phyloP scores from a whole-genome alignment of 2,888 invertebrate species.

The Spialia ferax region DNA sequence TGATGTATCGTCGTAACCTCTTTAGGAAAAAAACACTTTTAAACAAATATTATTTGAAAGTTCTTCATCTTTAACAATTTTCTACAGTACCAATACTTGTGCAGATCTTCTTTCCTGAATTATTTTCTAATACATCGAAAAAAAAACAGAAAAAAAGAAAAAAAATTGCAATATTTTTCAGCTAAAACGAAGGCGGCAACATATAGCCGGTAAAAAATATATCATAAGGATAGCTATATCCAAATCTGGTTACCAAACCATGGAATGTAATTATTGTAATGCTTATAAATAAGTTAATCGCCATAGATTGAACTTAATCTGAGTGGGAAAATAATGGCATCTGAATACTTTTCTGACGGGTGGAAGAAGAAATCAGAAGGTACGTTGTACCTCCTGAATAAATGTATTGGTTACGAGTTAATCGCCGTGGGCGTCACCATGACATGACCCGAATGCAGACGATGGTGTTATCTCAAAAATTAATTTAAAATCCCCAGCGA shows the following conservation, averaged over 20 bases:
- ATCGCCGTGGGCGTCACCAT: conserved; percentile 52
- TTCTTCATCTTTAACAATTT: no score
- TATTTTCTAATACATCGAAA: no score
- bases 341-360: background rate
- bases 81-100: no score
- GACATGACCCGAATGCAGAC: conserved; percentile 43
- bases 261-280: background rate
- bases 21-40: background rate
- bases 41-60: no score
- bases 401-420: conserved; percentile 17
- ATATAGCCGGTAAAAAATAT: no score
- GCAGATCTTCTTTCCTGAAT: no score
- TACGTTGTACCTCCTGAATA: background rate
- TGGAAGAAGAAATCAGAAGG: background rate
- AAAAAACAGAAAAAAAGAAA: no score
- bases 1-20: background rate
- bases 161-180: no score
- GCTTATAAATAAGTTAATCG: background rate
- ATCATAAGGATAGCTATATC: no score
- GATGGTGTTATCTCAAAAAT: conserved; percentile 48
- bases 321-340: conserved; percentile 1
- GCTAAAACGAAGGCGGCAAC: no score
- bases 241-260: background rate
- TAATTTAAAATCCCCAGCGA: conserved; percentile 42
- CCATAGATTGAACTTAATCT: conserved; percentile 3